phyloP scores from a whole-genome alignment of 2,888 invertebrate species.

The Syrphus vitripennis region DNA sequence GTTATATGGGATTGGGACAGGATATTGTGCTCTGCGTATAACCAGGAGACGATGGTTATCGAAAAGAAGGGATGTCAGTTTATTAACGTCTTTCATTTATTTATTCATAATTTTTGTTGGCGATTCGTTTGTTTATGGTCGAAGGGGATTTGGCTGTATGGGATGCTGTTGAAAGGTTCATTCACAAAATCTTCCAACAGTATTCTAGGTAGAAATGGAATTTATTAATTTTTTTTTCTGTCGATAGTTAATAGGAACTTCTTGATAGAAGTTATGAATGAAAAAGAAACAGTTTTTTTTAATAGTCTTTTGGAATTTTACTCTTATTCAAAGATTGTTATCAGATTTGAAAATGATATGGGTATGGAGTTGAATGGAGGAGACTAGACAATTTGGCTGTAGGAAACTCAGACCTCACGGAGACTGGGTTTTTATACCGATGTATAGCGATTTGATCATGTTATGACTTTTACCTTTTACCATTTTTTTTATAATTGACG shows the following conservation, averaged over 20 bases:
- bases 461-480: too few relatives aligned
- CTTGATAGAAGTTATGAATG: constrained; percentile 55
- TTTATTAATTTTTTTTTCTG: neutral
- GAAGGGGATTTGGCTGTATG: neutral
- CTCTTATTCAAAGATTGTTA: constrained; percentile 2
- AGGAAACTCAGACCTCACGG: constrained; percentile 32
- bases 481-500: too few relatives aligned
- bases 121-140: neutral
- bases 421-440: neutral
- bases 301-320: constrained; percentile 1
- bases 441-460: too few relatives aligned
- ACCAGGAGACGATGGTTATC: constrained; percentile 65
- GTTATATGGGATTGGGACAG: neutral
- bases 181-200: neutral
- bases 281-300: constrained; percentile 39
- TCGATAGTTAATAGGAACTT: neutral
- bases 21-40: constrained; percentile 47
- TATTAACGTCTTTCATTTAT: constrained; percentile 60
- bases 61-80: constrained; percentile 23
- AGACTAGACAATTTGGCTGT: constrained; percentile 56
- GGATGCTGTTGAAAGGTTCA: neutral
- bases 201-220: neutral
- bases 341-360: constrained; percentile 48
- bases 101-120: constrained; percentile 60
- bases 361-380: constrained; percentile 7